Base-by-base conservation (phyloP, 2,113 vertebrate genomes). In the Amphiprion percula region DNA sequence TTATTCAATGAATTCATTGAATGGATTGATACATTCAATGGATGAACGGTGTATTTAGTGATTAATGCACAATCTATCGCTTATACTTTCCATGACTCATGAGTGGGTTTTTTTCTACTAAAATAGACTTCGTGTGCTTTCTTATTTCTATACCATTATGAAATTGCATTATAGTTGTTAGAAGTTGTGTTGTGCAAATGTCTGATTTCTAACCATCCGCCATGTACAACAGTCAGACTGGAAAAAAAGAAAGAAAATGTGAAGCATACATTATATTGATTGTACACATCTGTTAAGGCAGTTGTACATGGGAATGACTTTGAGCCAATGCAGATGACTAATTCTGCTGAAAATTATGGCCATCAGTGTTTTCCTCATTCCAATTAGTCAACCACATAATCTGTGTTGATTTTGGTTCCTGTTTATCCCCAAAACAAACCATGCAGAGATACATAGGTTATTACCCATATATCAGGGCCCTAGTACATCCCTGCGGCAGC, bases 1-100 rank as follows among this genome's bases (percentile, higher is more conserved):
- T 78, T 70, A 83, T 70, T 76, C 85, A 85, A 86, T 84, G 75
- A 78, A 88, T 90, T 78, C 77, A 88, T 86, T 52, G 69, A 74
- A 77, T 68, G 63, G 70, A 91, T 63, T 85, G 79, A 90, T 82
- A 78, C 68, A 61, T 85, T 83, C 69, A n/a, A 83, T 75, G 28
- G 56, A 17, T 59, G 64, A 52, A 59, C 74, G 72, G 63, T 82
- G 63, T 60, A 59, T 77, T 85, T 70, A 67, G 63, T 62, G 56
- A 89, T 87, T 80, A 54, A 83, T 84, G 86, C 41, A 21, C 71
- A 85, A 87, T 87, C 87, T 10, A 89, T 88, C 4, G 3, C 10
- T 3, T 56, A 15, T 59, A 79, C 76, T 16, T 0, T 39, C 63
- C 65, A 12, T 44, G 41, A 21, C 33, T 37, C 33, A 37, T 37